phyloP scores from a whole-genome alignment of 2,888 invertebrate species.

The Trissonchulus sp. region DNA sequence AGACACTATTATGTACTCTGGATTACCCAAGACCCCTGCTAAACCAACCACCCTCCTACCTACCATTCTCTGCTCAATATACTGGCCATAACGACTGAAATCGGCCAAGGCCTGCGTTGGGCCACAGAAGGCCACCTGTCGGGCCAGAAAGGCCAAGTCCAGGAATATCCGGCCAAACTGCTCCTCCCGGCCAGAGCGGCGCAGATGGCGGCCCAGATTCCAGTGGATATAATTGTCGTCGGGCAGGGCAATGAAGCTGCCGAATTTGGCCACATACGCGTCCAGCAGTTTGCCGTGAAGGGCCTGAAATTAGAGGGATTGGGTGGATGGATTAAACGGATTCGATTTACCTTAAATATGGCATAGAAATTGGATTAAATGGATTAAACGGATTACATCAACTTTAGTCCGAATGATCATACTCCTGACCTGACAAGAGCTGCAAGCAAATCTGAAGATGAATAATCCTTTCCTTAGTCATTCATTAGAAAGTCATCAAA shows the following conservation, averaged over 20 bases:
- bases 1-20: too few species aligned
- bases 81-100: background rate
- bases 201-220: slow-evolving; percentile 25
- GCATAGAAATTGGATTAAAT: too few species aligned
- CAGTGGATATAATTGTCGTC: slow-evolving; percentile 18
- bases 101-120: background rate
- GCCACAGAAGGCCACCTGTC: background rate
- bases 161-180: background rate
- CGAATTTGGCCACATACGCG: background rate
- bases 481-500: too few species aligned
- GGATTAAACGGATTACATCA: too few species aligned
- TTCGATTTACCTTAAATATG: too few species aligned
- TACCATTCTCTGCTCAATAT: background rate
- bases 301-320: slow-evolving; percentile 21
- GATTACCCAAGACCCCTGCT: too few species aligned
- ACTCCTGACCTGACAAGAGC: too few species aligned
- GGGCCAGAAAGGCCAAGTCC: background rate
- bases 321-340: too few species aligned
- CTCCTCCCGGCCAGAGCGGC: background rate
- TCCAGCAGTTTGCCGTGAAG: slow-evolving; percentile 16
- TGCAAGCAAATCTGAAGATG: too few species aligned
- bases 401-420: too few species aligned
- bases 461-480: too few species aligned
- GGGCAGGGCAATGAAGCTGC: background rate
- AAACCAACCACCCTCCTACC: too few species aligned